phyloP scores from a whole-genome alignment of 2,888 invertebrate genomes.

The Seira ritae region DNA sequence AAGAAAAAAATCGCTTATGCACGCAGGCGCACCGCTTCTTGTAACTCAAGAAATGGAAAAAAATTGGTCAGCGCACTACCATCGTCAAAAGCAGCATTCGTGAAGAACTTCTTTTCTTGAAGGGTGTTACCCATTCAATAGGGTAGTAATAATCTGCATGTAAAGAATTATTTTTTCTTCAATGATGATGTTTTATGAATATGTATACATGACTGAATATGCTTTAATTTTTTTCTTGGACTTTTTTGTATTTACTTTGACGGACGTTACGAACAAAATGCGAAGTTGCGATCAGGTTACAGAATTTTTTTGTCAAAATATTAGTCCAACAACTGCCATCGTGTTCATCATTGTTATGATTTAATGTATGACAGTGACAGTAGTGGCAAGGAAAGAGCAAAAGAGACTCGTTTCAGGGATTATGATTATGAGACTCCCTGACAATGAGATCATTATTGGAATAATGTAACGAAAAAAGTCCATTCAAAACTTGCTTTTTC shows the following conservation, averaged over 20 bases:
- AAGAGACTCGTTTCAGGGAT: too few relatives aligned
- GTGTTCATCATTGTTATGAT: constrained; percentile 15
- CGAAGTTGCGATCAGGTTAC: constrained; percentile 30
- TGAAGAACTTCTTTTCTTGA: constrained; percentile 28
- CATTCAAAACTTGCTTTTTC: too few relatives aligned
- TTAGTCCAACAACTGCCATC: constrained; percentile 35
- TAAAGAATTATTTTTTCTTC: neutral
- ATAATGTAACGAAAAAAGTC: too few relatives aligned
- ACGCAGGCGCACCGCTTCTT: too few relatives aligned
- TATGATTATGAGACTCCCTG: too few relatives aligned
- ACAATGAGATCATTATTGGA: too few relatives aligned
- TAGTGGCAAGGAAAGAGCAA: too few relatives aligned
- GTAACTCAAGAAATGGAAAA: too few relatives aligned
- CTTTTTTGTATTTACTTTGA: too few relatives aligned
- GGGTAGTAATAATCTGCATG: constrained; percentile 7
- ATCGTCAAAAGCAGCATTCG: neutral
- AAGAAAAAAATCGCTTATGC: too few relatives aligned
- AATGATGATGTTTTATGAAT: constrained; percentile 14
- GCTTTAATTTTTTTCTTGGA: too few relatives aligned
- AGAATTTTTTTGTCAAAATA: constrained; percentile 54
- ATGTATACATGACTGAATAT: neutral
- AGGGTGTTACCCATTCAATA: constrained; percentile 49
- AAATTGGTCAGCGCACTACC: constrained; percentile 30
- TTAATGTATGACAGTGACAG: too few relatives aligned
- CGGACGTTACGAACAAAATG: neutral